Base-by-base conservation (phyloP, 2,888 invertebrate species). In the Drosophila setosimentum region DNA sequence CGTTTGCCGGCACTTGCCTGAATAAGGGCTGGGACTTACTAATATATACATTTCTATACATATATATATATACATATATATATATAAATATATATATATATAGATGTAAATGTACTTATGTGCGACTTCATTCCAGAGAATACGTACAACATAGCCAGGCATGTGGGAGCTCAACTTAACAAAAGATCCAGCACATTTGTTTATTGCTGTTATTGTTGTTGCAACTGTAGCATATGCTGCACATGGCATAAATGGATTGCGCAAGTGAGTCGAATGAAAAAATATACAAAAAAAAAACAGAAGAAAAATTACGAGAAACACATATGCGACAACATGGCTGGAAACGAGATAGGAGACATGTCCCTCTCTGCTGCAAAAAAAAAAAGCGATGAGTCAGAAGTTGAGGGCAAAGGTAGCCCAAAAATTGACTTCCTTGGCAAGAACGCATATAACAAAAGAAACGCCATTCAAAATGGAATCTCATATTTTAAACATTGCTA, bases 1-100 rank as follows among this genome's bases (percentile, higher is more conserved):
- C 83, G 81, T 81, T 87, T 89, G 84, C 82, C 87, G 89, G 81
- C 89, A 83, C 76, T 80, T 80, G 78, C 73, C 69, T 37, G 59
- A 71, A 73, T 63, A 72, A 53, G 60, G 58, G 67, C 50, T 51
- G 45, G 2, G 8, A 30, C 42, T 30, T 40, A 55, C n/a, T 13
- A 30, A 55, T 48, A 45, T 40, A 45, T 2, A 40, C 27, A 50
- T 21, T 27, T 13, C 24, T 40, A 63, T 33, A 37, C 35, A 29
- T 21, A 18, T 30, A 18, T 21, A 50, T 35, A 29, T 49, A 37
- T 35, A 24, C 18, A 48, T 24, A 55, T 27, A 64, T n/a, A 30
- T n/a, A 27, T 27, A 33, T n/a, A n/a, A 13, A 40, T n/a, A 67
- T 27, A 40, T 29, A 7, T 16, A n/a, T 27, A 3, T 24, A 40